Evolutionary conservation across 1,140 invertebrate species (phyloP).

Genomic region (Plectrocnemia conspersa): DNA sequence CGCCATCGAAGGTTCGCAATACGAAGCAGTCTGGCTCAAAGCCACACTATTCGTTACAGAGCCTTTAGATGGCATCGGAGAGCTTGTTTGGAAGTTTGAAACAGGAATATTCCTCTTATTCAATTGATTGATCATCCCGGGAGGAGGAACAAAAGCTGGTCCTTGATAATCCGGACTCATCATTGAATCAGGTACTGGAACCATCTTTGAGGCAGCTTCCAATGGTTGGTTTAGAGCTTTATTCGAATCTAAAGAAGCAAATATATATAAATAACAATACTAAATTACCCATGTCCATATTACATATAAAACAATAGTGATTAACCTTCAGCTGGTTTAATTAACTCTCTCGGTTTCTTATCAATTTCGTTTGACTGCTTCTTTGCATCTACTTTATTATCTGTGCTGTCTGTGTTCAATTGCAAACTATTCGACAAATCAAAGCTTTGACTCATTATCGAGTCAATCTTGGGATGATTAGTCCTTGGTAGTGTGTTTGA

Average conservation of each 20-base stretch:
- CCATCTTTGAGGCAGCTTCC: conserved; percentile 75
- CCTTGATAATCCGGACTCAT: conserved; percentile 75
- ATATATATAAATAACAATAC: too few relatives aligned
- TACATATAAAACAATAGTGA: background rate
- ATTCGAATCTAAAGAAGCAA: conserved; percentile 31
- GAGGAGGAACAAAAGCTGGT: conserved; percentile 45
- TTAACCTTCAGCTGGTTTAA: background rate
- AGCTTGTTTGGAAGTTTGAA: too few relatives aligned
- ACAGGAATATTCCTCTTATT: conserved; percentile 15
- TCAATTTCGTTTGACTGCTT: conserved; percentile 8
- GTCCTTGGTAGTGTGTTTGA: conserved; percentile 13
- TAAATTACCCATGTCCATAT: too few relatives aligned
- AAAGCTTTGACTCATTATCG: conserved; percentile 43
- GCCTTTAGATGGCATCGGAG: too few relatives aligned
- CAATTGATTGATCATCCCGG: conserved; percentile 18
- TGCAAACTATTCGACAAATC: conserved; percentile 35
- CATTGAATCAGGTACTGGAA: conserved; percentile 78
- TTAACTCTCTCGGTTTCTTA: background rate
- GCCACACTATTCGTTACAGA: too few relatives aligned
- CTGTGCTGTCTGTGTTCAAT: conserved; percentile 15
- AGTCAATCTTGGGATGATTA: conserved; percentile 21
- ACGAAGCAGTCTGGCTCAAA: too few relatives aligned
- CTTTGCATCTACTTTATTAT: conserved; percentile 6
- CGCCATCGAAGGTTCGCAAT: too few relatives aligned
- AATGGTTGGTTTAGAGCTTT: conserved; percentile 59